Base-by-base conservation (phyloP, 2,888 invertebrate genomes). In the Drosophila pegasa region DNA sequence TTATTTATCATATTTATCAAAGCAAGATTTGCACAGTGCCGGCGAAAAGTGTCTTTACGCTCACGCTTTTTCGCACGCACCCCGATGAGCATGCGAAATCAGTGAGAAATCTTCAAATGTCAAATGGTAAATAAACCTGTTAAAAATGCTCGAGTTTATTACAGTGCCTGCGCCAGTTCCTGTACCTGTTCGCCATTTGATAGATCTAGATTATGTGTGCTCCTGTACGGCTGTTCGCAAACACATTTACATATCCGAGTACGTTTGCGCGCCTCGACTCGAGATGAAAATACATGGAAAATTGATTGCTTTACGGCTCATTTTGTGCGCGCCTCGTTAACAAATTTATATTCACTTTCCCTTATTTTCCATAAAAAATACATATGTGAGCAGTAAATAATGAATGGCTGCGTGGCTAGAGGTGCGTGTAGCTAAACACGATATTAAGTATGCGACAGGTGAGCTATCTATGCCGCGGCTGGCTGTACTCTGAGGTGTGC, bases 221-320 rank as follows among this genome's bases (percentile, higher is more conserved):
- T 10, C 2, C 66, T 75, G 71, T 4, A n/a, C n/a, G n/a, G n/a
- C 31, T 58, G 71, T 54, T 57, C 51, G 60, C 63, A 63, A 63
- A 63, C 57, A 77, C 57, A 86, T 86, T 86, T 82, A 78, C 87
- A 86, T 83, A 75, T 63, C 54, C 40, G 31, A 61, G 62, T 78
- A 80, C 64, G 78, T 87, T 82, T 66, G 55, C 25, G 37, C 38
- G 45, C 41, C 48, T 37, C 16, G 50, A 40, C 54, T 55, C 35
- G 52, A 56, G 69, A 60, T 70, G 80, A 79, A 74, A 83, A 80
- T 87, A 83, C 84, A 88, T 87, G 84, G 66, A 70, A 78, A 87
- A 87, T 87, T 88, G 84, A 85, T 85, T 88, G 79, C 84, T 88
- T 84, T 79, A 88, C 81, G 87, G 88, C 84, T 88, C 88, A 88